phyloP scores from a whole-genome alignment of 2,113 vertebrate species.

The Telmatochromis sp. region DNA sequence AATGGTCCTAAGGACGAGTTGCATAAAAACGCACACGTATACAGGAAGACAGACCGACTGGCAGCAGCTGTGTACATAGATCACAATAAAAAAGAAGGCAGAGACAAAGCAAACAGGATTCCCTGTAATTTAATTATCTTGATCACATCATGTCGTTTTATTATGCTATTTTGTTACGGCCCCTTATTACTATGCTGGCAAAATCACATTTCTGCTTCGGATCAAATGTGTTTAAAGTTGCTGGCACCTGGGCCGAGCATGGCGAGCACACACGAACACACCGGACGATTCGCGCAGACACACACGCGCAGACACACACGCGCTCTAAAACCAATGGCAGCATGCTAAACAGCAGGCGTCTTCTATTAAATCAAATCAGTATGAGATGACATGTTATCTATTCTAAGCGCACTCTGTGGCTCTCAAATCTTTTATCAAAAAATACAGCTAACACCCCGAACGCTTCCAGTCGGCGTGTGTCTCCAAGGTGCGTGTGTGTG shows the following conservation, averaged over 20 bases:
- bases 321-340: neutral
- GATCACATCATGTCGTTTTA: constrained; percentile 53
- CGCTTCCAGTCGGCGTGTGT: neutral
- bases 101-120: constrained; percentile 43
- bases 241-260: constrained; percentile 30
- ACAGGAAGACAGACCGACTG: neutral
- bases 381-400: constrained; percentile 40
- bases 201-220: constrained; percentile 47
- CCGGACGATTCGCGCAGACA: neutral
- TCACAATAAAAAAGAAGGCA: constrained; percentile 34
- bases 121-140: constrained; percentile 49
- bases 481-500: neutral
- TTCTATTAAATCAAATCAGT: constrained; percentile 40
- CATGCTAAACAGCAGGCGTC: constrained; percentile 32
- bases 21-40: neutral
- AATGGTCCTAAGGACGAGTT: neutral
- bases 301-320: neutral
- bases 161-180: constrained; percentile 37
- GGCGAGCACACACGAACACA: neutral
- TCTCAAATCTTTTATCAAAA: constrained; percentile 33
- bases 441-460: neutral
- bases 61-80: constrained; percentile 25
- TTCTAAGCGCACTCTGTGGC: constrained; percentile 14
- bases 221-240: constrained; percentile 39
- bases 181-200: constrained; percentile 44